These are phyloP conservation scores for Drosophila navojoa DNA, from an alignment of 1,140 invertebrate genomes.

Conservation along the genomic window DNA sequence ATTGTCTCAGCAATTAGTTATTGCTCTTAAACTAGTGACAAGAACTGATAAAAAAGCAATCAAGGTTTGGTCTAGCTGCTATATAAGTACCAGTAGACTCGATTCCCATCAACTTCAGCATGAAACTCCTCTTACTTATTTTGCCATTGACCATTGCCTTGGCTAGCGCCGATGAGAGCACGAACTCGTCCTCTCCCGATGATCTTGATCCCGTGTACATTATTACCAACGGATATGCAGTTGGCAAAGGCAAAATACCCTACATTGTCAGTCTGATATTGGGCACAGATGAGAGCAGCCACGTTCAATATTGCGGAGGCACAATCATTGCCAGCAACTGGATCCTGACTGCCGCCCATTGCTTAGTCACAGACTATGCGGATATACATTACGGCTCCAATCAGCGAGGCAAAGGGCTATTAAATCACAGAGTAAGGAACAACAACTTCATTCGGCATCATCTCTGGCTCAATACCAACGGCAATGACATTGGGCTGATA, in stretches of 20 bases:
- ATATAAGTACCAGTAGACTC: neutral
- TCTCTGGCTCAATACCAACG: constrained; percentile 46
- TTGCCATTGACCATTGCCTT: constrained; percentile 32
- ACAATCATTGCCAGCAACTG: constrained; percentile 85
- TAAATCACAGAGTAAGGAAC: constrained; percentile 39
- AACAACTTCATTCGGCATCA: constrained; percentile 43
- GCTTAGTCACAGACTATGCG: constrained; percentile 63
- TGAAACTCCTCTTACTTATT: constrained; percentile 50
- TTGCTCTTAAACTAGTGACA: neutral
- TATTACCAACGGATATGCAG: constrained; percentile 64
- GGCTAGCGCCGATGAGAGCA: constrained; percentile 16
- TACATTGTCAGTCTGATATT: constrained; percentile 84
- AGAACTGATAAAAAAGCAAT: neutral
- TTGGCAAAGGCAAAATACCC: constrained; percentile 83
- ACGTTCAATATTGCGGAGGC: constrained; percentile 84
- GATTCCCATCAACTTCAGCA: constrained; percentile 7
- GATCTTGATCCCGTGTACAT: constrained; percentile 24
- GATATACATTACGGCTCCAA: constrained; percentile 69
- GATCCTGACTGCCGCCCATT: constrained; percentile 87
- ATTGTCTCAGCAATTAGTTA: neutral
- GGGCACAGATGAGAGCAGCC: constrained; percentile 59
- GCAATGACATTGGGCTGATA: constrained; percentile 60
- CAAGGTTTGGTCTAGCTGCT: neutral
- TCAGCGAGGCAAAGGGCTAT: constrained; percentile 34
- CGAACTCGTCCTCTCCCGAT: neutral